These are phyloP conservation scores for Enteromius treurensis DNA, from an alignment of 2,797 vertebrate genomes.

Conservation along the genomic window DNA sequence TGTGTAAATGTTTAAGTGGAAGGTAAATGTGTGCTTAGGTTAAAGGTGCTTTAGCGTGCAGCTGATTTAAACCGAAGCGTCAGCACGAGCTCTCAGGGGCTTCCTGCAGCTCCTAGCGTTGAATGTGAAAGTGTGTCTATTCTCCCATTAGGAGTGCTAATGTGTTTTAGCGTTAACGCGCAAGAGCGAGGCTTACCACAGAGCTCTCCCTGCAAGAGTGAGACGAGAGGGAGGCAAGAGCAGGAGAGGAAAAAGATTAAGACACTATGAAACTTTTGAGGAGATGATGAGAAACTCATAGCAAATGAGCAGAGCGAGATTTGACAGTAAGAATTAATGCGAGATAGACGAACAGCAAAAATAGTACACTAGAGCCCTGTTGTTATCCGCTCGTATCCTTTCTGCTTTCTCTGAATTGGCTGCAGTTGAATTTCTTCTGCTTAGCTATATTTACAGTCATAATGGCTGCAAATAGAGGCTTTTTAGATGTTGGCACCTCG, in stretches of 20 bases:
- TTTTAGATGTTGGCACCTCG: conserved; percentile 43
- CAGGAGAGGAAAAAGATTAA: conserved; percentile 29
- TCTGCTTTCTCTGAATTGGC: background rate
- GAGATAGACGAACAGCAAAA: conserved; percentile 25
- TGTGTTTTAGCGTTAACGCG: conserved; percentile 63
- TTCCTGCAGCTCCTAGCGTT: conserved; percentile 68
- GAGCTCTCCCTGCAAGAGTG: conserved; percentile 45
- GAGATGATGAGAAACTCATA: conserved; percentile 20
- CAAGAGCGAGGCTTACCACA: conserved; percentile 55
- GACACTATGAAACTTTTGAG: conserved; percentile 26
- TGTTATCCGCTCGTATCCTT: background rate
- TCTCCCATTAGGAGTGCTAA: conserved; percentile 73
- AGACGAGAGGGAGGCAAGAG: conserved; percentile 45
- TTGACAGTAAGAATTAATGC: conserved; percentile 33
- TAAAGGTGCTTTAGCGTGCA: conserved; percentile 22
- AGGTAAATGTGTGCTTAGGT: conserved; percentile 33
- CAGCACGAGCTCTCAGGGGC: conserved; percentile 62
- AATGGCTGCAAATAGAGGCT: conserved; percentile 37
- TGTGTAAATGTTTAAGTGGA: background rate
- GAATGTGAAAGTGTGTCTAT: conserved; percentile 66
- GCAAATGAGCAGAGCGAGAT: conserved; percentile 22
- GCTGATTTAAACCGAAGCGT: conserved; percentile 47
- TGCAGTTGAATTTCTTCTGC: conserved; percentile 7
- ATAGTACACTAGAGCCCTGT: background rate
- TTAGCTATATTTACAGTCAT: conserved; percentile 34